phyloP scores from a whole-genome alignment of 2,113 vertebrate species.

The Heterocephalus glaber region DNA sequence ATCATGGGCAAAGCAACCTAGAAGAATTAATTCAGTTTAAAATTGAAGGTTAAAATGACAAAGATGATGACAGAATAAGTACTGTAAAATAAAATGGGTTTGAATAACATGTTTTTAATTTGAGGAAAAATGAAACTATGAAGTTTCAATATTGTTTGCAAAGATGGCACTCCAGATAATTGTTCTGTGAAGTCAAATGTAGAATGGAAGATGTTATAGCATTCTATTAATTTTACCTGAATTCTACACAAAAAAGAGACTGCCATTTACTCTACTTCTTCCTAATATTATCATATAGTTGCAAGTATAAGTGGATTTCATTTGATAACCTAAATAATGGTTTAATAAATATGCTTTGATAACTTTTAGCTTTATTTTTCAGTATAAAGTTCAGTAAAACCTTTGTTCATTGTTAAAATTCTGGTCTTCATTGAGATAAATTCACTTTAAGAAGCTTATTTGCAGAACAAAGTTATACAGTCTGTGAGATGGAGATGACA shows the following conservation, averaged over 20 bases:
- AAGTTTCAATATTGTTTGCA: background rate
- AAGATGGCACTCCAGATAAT: background rate
- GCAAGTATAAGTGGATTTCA: background rate
- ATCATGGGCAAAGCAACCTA: background rate
- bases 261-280: background rate
- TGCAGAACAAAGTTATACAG: background rate
- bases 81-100: background rate
- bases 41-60: conserved; percentile 5
- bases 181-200: background rate
- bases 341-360: conserved; percentile 14
- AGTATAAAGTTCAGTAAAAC: background rate
- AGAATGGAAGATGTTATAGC: background rate
- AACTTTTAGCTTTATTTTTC: conserved; percentile 42
- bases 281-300: background rate
- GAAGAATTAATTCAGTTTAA: conserved; percentile 29
- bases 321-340: conserved; percentile 26
- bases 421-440: background rate
- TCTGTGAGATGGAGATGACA: background rate
- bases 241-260: background rate
- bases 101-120: conserved; percentile 3
- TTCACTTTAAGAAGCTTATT: background rate
- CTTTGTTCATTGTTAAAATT: background rate
- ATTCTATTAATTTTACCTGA: background rate
- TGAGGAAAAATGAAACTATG: background rate
- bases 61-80: background rate